Base-by-base conservation (phyloP, 2,888 invertebrate species). In the Stenichneumon culpator region DNA sequence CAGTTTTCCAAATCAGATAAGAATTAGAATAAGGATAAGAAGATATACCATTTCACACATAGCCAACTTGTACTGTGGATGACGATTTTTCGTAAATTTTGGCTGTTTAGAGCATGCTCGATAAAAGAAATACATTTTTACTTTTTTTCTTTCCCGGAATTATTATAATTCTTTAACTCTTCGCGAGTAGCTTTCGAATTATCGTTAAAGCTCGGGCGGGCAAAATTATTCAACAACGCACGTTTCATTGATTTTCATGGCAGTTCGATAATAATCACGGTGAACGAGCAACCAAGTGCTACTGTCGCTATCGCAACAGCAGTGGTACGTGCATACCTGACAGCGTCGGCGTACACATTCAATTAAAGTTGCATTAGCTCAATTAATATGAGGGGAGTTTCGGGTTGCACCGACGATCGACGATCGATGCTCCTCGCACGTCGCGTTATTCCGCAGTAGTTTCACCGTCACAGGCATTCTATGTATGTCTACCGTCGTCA, bases 331-430 rank as follows among this genome's bases (percentile, higher is more conserved):
- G 50, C 36, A 79, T 73, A 65, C 52, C 22, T 44, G 57, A 75
- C 54, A 36, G 77, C 73, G 63, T 80, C 19, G 60, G 22, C 77
- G 52, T 32, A 78, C 70, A 63, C 73, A 78, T 79, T 72, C 69
- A 47, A 80, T 86, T 83, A 79, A 86, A 74, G 52, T 75, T 44
- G 69, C 79, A 84, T 86, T 84, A 69, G 68, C 25, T 70, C 32
- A 75, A 84, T 86, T 83, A 78, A 63, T 54, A 63, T 47, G 74
- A 25, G 36, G 69, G 54, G 50, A 44, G 6, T 14, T 63, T 63
- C 32, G 65, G 70, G 44, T 25, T 32, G 54, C 67, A 63, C 22
- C 54, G 57, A 54, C 79, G 65, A 79, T 70, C 73, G 19, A 70
- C 69, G 47, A 60, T 85, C 52, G 63, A 85, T 75, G 47, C 79